phyloP scores from a whole-genome alignment of 2,113 vertebrate species.

The Willisornis vidua region DNA sequence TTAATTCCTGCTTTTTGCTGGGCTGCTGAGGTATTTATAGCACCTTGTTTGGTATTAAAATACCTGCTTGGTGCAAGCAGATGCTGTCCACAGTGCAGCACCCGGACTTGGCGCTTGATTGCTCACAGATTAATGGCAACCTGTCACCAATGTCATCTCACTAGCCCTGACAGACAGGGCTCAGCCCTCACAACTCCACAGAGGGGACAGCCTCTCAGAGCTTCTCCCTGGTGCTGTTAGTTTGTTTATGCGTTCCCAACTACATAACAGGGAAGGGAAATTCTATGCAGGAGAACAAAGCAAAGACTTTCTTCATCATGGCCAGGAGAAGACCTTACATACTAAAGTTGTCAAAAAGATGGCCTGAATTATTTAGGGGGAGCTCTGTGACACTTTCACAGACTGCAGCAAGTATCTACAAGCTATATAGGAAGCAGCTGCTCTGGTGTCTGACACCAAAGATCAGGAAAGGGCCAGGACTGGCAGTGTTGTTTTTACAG shows the following conservation, averaged over 20 bases:
- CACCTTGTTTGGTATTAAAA: not conserved
- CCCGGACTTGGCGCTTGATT: accelerated
- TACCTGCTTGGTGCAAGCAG: not conserved
- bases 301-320: not conserved
- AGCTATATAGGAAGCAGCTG: not conserved
- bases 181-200: not conserved
- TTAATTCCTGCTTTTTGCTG: not conserved
- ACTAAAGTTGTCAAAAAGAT: not conserved
- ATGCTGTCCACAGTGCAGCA: not conserved
- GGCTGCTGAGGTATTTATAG: not conserved
- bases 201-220: not conserved
- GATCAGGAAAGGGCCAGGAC: not conserved
- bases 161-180: not conserved
- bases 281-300: not conserved
- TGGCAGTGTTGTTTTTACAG: not conserved
- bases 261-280: not conserved
- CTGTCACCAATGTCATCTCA: not conserved
- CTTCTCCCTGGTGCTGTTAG: not conserved
- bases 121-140: not conserved
- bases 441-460: not conserved
- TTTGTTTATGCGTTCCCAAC: not conserved
- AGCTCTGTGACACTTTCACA: not conserved
- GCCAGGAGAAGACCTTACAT: not conserved
- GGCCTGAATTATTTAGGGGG: not conserved
- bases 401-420: not conserved